phyloP scores from a whole-genome alignment of 2,888 invertebrate species.

The Trileptium ribeirensis region DNA sequence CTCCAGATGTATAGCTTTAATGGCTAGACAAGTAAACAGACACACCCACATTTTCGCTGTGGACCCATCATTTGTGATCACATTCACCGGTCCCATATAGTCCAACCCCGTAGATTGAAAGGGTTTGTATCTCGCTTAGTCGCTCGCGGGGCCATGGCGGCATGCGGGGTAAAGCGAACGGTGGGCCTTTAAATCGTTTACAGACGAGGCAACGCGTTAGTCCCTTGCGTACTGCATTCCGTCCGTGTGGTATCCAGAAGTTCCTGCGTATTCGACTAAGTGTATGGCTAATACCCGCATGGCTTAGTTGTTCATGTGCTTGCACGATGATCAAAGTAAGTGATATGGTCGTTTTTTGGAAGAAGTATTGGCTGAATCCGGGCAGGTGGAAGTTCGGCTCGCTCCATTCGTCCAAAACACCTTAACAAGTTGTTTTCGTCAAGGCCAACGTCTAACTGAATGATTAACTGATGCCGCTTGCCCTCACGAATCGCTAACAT shows the following conservation, averaged over 20 bases:
- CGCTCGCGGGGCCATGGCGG: neutral
- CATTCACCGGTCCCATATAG: slow-evolving; percentile 10
- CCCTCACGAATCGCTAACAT: too few species aligned
- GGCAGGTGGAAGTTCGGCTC: neutral
- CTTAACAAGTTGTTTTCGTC: neutral
- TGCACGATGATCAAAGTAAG: neutral
- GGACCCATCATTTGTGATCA: neutral
- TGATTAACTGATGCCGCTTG: too few species aligned
- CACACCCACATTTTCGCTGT: too few species aligned
- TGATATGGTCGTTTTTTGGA: slow-evolving; percentile 2
- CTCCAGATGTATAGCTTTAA: slow-evolving; percentile 24
- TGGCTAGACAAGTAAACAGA: slow-evolving; percentile 24
- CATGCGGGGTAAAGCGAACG: neutral
- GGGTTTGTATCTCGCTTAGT: neutral
- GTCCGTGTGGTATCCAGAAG: slow-evolving; percentile 9
- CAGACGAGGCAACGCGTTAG: neutral
- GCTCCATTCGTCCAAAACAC: slow-evolving; percentile 1
- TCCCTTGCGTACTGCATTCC: neutral
- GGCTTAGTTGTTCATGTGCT: neutral
- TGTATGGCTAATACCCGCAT: slow-evolving; percentile 8
- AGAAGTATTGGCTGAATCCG: neutral
- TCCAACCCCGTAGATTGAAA: neutral
- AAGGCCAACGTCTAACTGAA: neutral
- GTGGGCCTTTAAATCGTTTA: neutral
- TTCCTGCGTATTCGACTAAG: neutral